phyloP scores from a whole-genome alignment of 2,113 vertebrate species.

The Notiomystis cincta region DNA sequence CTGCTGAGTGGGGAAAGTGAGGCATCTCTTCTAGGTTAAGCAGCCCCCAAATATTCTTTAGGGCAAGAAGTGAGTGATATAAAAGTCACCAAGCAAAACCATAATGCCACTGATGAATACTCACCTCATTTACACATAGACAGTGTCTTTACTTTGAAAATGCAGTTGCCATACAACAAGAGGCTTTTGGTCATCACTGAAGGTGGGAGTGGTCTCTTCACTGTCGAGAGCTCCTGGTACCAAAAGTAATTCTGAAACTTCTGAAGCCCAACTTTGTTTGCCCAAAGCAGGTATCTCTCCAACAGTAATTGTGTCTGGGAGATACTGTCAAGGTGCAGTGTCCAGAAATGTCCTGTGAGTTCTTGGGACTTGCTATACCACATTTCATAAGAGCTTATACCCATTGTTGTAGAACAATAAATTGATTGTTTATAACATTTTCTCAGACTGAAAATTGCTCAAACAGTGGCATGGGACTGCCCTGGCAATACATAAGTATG shows the following conservation, averaged over 20 bases:
- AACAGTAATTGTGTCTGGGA: background rate
- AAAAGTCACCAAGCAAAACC: background rate
- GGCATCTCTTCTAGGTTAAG: background rate
- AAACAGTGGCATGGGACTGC: background rate
- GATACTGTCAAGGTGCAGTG: background rate
- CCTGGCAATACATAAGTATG: background rate
- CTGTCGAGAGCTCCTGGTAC: background rate
- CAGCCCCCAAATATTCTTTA: background rate
- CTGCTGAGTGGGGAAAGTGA: background rate
- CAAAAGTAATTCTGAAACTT: background rate
- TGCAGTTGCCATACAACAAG: accelerated
- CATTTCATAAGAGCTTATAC: background rate
- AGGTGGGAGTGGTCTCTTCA: background rate
- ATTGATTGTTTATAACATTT: background rate
- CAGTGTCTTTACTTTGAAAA: background rate
- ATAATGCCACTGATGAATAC: background rate
- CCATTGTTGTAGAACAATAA: background rate
- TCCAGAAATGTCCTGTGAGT: background rate
- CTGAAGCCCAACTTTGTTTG: background rate
- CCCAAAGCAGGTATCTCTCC: background rate
- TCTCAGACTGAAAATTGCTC: background rate
- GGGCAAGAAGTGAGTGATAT: background rate
- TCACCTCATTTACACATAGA: background rate
- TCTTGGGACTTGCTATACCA: background rate
- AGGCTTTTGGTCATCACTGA: background rate